A percentile compares a stretch with the other conserved stretches of the same genome.
Conservation (phyloP, 2,888 invertebrate genomes). For the Sesamia inferens region DNA sequence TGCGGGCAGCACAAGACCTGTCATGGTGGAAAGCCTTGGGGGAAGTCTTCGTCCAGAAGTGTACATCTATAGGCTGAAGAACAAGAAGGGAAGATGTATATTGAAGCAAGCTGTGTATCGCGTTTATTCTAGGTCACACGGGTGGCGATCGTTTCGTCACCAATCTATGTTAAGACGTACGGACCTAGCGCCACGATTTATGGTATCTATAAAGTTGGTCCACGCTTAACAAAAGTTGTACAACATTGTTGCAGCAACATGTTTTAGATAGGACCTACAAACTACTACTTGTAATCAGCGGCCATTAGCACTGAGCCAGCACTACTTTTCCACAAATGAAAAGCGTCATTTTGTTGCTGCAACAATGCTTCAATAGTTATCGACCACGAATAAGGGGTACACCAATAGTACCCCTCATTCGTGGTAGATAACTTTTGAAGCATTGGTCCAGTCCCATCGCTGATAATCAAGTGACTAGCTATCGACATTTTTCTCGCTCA, state of each 20-base stretch:
- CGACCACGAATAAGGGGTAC: neutral
- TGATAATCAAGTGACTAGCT: neutral
- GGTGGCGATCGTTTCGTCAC: neutral
- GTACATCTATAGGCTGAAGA: too few species aligned
- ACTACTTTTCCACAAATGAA: neutral
- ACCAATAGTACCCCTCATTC: too few species aligned
- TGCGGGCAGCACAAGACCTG: too few species aligned
- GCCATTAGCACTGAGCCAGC: neutral
- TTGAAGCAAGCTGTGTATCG: conserved; percentile 13
- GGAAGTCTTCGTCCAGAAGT: too few species aligned
- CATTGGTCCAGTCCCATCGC: neutral
- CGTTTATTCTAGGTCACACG: neutral
- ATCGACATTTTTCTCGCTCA: neutral
- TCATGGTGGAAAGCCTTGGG: too few species aligned
- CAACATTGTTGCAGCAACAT: neutral
- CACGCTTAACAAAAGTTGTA: conserved; percentile 1
- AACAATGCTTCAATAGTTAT: neutral
- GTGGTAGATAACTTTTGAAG: too few species aligned
- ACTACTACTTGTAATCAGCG: too few species aligned
- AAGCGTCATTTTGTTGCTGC: neutral
- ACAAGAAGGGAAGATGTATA: too few species aligned
- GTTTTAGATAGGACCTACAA: neutral
- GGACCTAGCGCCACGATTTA: neutral
- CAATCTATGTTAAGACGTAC: conserved; percentile 3
- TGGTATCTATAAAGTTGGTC: conserved; percentile 12